Conservation (phyloP, 2,113 vertebrate species). For the Dunckerocampus dactyliophorus region DNA sequence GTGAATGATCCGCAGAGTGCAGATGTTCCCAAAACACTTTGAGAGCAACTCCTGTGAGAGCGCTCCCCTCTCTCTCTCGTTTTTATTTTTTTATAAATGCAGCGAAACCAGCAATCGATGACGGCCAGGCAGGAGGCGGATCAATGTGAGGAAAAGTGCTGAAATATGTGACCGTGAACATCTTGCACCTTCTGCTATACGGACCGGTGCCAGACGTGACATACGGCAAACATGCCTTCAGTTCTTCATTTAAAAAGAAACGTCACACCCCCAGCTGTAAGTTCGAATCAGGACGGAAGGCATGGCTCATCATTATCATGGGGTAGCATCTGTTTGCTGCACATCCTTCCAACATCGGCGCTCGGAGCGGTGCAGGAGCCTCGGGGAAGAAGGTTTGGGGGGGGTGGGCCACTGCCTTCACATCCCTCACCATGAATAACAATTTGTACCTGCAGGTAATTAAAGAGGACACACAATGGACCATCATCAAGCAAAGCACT, state of each 20-base stretch:
- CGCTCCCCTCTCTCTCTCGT: too few relatives aligned
- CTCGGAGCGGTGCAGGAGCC: conserved; percentile 44
- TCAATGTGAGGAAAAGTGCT: conserved; percentile 9
- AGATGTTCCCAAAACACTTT: not conserved
- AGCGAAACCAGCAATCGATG: conserved; percentile 19
- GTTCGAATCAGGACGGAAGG: conserved; percentile 61
- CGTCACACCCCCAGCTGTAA: conserved; percentile 3
- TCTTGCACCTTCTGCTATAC: conserved; percentile 12
- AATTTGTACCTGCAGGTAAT: conserved; percentile 64
- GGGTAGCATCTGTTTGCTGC: conserved; percentile 66
- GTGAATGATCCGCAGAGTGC: not conserved
- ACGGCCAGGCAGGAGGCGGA: conserved; percentile 10
- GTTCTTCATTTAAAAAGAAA: conserved; percentile 4
- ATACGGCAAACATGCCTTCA: conserved; percentile 4
- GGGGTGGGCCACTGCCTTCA: conserved; percentile 39
- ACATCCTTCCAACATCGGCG: conserved; percentile 60
- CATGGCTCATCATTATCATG: conserved; percentile 64
- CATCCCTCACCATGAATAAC: conserved; percentile 65
- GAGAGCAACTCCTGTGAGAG: conserved; percentile 13
- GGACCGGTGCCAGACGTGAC: conserved; percentile 4
- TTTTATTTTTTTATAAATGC: conserved; percentile 17
- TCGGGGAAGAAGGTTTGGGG: conserved; percentile 37
- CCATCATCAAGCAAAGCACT: conserved; percentile 62
- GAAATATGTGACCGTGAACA: not conserved
- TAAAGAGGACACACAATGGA: conserved; percentile 66